Evolutionary conservation across 2,888 invertebrate genomes (phyloP), one percentile per base, ranked within the genome.

Genomic region (Alsophila aescularia): DNA sequence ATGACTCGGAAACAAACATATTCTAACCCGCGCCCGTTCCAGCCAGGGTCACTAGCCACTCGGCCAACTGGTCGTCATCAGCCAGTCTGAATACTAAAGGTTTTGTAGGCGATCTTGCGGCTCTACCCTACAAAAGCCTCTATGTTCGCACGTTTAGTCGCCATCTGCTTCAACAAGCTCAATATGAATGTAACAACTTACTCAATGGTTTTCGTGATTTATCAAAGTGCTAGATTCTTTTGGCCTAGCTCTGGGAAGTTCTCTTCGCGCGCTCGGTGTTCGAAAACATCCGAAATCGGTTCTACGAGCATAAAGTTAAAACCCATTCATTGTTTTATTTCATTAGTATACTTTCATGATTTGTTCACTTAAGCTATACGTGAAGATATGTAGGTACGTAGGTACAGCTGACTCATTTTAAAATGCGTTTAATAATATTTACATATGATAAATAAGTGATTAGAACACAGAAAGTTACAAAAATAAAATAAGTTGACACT

Each of bases 161-260:
- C 47, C 52, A 51, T 31, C 51, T 27, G 47, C 53, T 39, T 40
- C 37, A 54, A 68, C 67, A 66, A 67, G 55, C 62, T 61, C 65
- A 61, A 62, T 67, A 66, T 58, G 65, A 67, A 66, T 62, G 62
- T 60, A 70, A 69, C 62, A 65, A 64, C 58, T 62, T 64, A 54
- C 51, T 63, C 37, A 54, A 51, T 70, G 39, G 64, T 62, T 58
- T 59, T 51, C 27, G 48, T 42, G 61, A 59, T 64, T 64, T 61
- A 59, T 55, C 29, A 36, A 48, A 18, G 14, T 37, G 24, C 40
- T 37, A 37, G 49, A 48, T 27, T 37, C 29, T 27, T 15, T 13
- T 27, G 14, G 35, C 35, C 14, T 24, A 21, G 12, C 32, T 34
- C 16, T 13, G 12, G 15, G n/a, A 35, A 35, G 34, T 34, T 43